These are phyloP conservation scores for Samia ricini DNA, from an alignment of 1,140 invertebrate species.

Conservation along the genomic window DNA sequence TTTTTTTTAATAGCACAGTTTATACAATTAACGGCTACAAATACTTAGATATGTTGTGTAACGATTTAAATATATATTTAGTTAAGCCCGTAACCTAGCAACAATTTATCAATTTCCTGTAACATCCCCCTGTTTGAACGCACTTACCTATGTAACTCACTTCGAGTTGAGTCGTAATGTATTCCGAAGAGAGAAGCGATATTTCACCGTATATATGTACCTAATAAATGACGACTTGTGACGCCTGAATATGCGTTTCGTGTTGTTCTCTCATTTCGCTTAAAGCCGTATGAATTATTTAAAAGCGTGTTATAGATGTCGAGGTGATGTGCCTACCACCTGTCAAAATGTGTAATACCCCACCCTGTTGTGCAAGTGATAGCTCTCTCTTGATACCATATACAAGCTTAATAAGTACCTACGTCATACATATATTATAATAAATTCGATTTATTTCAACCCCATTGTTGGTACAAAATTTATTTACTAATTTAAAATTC, in stretches of 20 bases:
- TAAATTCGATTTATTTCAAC: not conserved
- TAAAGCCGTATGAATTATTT: constrained; percentile 10
- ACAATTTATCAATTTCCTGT: not conserved
- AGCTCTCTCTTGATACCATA: not conserved
- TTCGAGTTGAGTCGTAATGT: not conserved
- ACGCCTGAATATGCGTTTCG: constrained; percentile 11
- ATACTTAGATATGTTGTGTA: too few relatives aligned
- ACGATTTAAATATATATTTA: too few relatives aligned
- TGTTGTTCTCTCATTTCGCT: constrained; percentile 9
- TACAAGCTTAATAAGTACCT: not conserved
- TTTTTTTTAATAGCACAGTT: too few relatives aligned
- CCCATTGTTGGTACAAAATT: too few relatives aligned
- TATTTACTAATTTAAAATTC: too few relatives aligned
- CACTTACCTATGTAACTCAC: not conserved
- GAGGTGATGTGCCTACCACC: not conserved
- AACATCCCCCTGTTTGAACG: not conserved
- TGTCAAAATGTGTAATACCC: not conserved
- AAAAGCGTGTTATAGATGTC: not conserved
- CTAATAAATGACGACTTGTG: constrained; percentile 8
- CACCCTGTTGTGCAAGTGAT: not conserved
- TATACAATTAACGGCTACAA: too few relatives aligned
- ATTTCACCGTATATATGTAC: constrained; percentile 7
- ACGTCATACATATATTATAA: not conserved
- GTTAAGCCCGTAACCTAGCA: too few relatives aligned
- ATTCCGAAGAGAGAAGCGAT: not conserved